These are phyloP conservation scores for Heterotilapia buettikoferi DNA, from an alignment of 2,113 vertebrate species.

Conservation along the genomic window DNA sequence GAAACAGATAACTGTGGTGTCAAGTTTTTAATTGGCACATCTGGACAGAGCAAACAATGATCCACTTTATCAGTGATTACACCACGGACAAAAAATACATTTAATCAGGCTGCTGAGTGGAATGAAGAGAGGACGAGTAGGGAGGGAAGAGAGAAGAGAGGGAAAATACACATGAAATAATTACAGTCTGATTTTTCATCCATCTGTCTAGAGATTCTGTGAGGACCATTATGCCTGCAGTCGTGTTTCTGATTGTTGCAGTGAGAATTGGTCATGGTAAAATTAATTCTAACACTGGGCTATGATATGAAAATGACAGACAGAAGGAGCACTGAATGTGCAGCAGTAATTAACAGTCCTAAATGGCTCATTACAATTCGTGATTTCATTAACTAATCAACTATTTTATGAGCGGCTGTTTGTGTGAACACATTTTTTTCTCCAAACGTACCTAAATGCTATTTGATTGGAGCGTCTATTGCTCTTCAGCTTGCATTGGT, in stretches of 20 bases:
- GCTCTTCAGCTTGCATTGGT: background rate
- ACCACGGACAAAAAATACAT: background rate
- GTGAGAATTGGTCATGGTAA: slow-evolving; percentile 26
- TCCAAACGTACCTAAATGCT: background rate
- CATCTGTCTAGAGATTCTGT: slow-evolving; percentile 26
- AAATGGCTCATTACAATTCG: slow-evolving; percentile 33
- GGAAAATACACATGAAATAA: slow-evolving; percentile 1
- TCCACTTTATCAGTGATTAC: background rate
- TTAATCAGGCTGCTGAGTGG: background rate
- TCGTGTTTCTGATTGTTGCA: slow-evolving; percentile 17
- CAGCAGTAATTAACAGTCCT: slow-evolving; percentile 35
- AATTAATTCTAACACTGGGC: slow-evolving; percentile 20
- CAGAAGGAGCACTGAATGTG: slow-evolving; percentile 8
- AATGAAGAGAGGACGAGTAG: background rate
- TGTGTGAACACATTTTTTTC: background rate
- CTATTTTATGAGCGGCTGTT: background rate
- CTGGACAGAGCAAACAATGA: background rate
- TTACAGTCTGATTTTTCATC: slow-evolving; percentile 14
- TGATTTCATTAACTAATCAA: slow-evolving; percentile 18
- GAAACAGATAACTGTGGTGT: background rate
- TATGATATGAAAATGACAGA: slow-evolving; percentile 37
- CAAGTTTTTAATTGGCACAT: background rate
- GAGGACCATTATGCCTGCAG: background rate
- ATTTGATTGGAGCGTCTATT: background rate
- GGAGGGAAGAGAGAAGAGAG: background rate